Evolutionary conservation across 1,140 invertebrate genomes (phyloP), one percentile per base, ranked within the genome.

Genomic region (Euschistus heros): DNA sequence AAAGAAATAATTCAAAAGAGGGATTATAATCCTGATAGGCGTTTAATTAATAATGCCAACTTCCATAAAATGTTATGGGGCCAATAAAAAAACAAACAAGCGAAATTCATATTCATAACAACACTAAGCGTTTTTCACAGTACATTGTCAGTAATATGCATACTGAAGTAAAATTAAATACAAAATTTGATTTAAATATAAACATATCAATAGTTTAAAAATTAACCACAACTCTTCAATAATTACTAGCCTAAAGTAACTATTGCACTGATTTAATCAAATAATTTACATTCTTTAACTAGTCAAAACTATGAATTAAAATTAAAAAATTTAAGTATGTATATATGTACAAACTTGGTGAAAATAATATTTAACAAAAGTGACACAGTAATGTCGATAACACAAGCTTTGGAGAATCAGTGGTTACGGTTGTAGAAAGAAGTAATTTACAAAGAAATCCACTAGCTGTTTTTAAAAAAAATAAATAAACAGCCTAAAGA

Each of bases 91-190:
- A 50, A 50, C 20, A 57, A 64, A 52, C 46, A 64, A 64, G 63
- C 63, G 52, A 64, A 64, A 42, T 54, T 64, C 18, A 54, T 27
- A 64, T 64, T 52, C 18, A 30, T 64, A 64, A 64, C 63, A 64
- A 64, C 30, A 64, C 63, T 22, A 64, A 64, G 63, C 63, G 50
- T 64, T 64, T 62, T 64, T 64, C 63, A 64, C 63, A 64, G 46
- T 64, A 54, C 47, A 64, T 64, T 33, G 24, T 54, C 42, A 30
- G 27, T 18, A 54, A 64, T 64, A 55, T 18, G 17, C 26, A 61
- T 61, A 61, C 42, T 61, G 37, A 42, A 61, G 20, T 44, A 64
- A 52, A 64, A 52, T 54, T 33, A 64, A 62, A 54, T 64, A 52
- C 44, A 62, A 42, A 46, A 30, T 64, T 63, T 42, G 33, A 24